Base-by-base conservation (phyloP, 2,113 vertebrate genomes). In the Leiothrix lutea region DNA sequence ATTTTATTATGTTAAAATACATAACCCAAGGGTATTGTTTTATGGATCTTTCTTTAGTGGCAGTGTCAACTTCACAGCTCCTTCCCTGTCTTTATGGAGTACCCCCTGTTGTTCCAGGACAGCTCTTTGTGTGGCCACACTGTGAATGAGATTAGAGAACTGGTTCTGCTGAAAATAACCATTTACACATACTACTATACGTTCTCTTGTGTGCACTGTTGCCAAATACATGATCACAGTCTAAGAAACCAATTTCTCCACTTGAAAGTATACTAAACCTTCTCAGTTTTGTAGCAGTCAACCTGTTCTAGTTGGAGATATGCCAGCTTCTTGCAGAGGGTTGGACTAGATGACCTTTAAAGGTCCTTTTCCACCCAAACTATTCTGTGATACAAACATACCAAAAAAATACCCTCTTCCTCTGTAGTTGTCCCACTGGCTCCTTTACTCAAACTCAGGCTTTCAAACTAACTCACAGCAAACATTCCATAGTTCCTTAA, bases 381-480 rank as follows among this genome's bases (percentile, higher is more conserved):
- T 47, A 19, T 56, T 65, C n/a, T 20, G 6, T 53, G 12, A 28
- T 70, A 78, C 73, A n/a, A 61, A 38, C 26, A 61, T 28, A 53
- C 13, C 2, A 2, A 14, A 60, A 29, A 38, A 74, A 13, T 5
- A 29, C 2, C 4, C 0, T 50, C 21, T 75, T 73, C 13, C 13
- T 66, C 48, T 65, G 21, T 51, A 72, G 50, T 10, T 73, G 8
- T 66, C 45, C 48, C 28, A 51, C 8, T 66, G 20, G 4, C 51
- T 90, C 48, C 42, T 88, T 81, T 87, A 17, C 66, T 78, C 22
- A 28, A 53, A 9, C 54, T 29, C 62, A 77, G 33, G 10, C 18
- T 86, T 75, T 77, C 53, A 88, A 50, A 31, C 9, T 61, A 71
- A 69, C 20, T 89, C 38, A 11, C 14, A 35, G 25, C 7, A 84